Evolutionary conservation across 2,113 vertebrate species (phyloP).

Genomic region (Pachycephala philippinensis): DNA sequence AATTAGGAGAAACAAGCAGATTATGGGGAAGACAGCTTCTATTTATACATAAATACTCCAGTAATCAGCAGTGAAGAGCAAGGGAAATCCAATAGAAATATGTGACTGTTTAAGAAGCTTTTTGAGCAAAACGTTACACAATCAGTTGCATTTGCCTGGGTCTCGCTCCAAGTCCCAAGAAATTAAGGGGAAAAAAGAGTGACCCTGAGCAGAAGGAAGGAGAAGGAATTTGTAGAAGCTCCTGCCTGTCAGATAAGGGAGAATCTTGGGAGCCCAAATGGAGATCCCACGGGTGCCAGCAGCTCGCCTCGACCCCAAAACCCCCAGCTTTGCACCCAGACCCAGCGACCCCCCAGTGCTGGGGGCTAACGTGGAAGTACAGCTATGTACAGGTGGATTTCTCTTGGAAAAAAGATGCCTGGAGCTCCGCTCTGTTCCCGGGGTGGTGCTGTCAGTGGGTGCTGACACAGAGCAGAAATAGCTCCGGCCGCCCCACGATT

Average conservation of each 20-base stretch:
- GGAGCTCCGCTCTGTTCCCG: background rate
- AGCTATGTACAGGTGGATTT: accelerated
- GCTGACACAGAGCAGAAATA: conserved; percentile 39
- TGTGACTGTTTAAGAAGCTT: conserved; percentile 53
- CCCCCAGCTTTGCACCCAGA: background rate
- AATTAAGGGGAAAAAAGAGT: background rate
- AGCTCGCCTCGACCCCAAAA: accelerated
- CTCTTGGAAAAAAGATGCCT: accelerated
- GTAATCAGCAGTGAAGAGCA: conserved; percentile 46
- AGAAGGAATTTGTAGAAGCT: background rate
- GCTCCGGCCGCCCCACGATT: background rate
- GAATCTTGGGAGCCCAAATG: background rate
- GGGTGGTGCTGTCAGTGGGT: conserved; percentile 32
- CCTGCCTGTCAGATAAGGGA: background rate
- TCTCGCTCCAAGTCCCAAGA: background rate
- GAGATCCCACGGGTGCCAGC: background rate
- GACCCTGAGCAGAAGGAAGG: background rate
- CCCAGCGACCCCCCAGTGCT: accelerated
- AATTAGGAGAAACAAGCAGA: conserved; percentile 58
- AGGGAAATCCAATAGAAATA: conserved; percentile 56
- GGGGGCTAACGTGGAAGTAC: accelerated
- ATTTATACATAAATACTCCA: conserved; percentile 58
- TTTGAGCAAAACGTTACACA: conserved; percentile 40
- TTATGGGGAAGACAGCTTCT: conserved; percentile 57
- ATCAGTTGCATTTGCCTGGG: background rate